Evolutionary conservation across 1,140 invertebrate genomes (phyloP).

Genomic region (Hyposmocoma kahamanoa): DNA sequence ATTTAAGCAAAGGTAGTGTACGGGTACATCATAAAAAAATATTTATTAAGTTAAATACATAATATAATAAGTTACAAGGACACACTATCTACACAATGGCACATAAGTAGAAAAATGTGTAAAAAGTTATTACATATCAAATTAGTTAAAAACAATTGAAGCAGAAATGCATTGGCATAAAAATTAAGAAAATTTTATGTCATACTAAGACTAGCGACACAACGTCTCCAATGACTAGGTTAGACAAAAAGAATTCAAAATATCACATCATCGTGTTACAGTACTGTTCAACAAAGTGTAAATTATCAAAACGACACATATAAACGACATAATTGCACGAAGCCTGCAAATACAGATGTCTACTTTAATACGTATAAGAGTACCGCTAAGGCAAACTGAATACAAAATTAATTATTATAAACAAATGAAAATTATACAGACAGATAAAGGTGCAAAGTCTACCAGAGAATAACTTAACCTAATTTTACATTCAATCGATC

Average conservation of each 20-base stretch:
- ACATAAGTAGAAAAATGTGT: too few species aligned
- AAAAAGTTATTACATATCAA: too few species aligned
- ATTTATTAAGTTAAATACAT: background rate
- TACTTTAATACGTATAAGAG: conserved; percentile 27
- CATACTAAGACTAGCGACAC: conserved; percentile 32
- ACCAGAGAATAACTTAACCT: conserved; percentile 17
- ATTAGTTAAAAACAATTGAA: conserved; percentile 22
- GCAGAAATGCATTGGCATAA: conserved; percentile 28
- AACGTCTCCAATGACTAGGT: conserved; percentile 40
- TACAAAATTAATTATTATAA: conserved; percentile 14
- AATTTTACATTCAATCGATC: conserved; percentile 19
- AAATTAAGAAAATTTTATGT: conserved; percentile 11
- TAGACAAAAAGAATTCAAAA: conserved; percentile 26
- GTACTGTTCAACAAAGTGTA: conserved; percentile 9
- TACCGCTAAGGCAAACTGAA: conserved; percentile 10
- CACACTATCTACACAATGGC: too few species aligned
- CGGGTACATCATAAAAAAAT: conserved; percentile 1
- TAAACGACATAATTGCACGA: background rate
- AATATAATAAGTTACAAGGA: conserved; percentile 3
- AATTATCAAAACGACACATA: background rate
- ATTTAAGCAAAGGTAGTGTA: conserved; percentile 14
- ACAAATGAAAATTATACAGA: conserved; percentile 15
- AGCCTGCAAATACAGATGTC: background rate
- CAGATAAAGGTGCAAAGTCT: conserved; percentile 12
- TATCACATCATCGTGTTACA: conserved; percentile 33